Base-by-base conservation (phyloP, 2,888 invertebrate genomes). In the Polyommatus icarus region DNA sequence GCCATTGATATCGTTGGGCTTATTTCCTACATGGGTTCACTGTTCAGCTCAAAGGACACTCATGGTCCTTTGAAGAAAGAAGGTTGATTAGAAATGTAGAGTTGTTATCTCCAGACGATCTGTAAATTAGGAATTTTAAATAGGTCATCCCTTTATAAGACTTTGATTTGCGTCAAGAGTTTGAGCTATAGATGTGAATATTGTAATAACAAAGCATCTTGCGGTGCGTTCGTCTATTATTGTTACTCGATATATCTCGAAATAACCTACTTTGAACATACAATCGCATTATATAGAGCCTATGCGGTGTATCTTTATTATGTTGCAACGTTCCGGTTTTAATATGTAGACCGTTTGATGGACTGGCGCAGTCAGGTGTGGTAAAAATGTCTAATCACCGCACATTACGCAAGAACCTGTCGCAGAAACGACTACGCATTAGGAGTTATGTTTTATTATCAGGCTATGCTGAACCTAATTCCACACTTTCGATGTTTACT, bases 361-460 rank as follows among this genome's bases (percentile, higher is more conserved):
- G 76, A 59, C 50, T 79, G 79, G 78, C 78, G 79, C 82, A 82
- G 82, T 84, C 84, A 83, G 81, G 85, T 85, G 82, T 81, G 78
- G 82, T 81, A 84, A 85, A 85, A 84, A 85, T 80, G 80, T 80
- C 81, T 84, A 83, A 84, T 84, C 82, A 81, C 81, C 78, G 82
- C 82, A 79, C 80, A 78, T 86, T 85, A 83, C 83, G 84, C 83
- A 86, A 86, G 82, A 81, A 78, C 81, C 81, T 77, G 79, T 72
- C 80, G 77, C 54, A 54, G 20, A 72, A 71, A 40, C 46, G 73
- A 73, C 73, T 73, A 46, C 40, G 2, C 20, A 50, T 67, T 32
- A 73, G 73, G 46, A 46, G 24, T 73, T 73, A 73, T 46, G 73
- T 73, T 73, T 20, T 73, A 73, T 46, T 40, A 73, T 50, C 73